These are phyloP conservation scores for Rhynchotus rufescens DNA, from an alignment of 2,797 vertebrate genomes.

Conservation along the genomic window DNA sequence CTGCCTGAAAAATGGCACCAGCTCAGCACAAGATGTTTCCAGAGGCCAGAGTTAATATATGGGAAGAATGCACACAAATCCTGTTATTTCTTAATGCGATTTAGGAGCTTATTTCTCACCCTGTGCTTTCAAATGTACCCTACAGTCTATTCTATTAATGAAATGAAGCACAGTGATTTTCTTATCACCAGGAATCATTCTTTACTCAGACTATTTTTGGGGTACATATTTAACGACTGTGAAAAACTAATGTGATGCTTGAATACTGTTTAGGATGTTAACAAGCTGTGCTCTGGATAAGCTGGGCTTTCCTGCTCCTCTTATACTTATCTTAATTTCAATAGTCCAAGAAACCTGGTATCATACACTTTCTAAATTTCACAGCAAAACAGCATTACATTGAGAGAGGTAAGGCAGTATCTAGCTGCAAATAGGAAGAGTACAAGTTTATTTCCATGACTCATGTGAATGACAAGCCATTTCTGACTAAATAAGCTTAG, in stretches of 20 bases:
- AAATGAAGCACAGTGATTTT: constrained; percentile 65
- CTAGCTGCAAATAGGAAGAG: not conserved
- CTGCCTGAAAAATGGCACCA: constrained; percentile 57
- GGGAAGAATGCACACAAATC: constrained; percentile 78
- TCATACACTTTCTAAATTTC: not conserved
- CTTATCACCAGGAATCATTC: constrained; percentile 61
- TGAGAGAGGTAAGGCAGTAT: not conserved
- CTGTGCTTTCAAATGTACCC: constrained; percentile 63
- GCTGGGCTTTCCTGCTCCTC: not conserved
- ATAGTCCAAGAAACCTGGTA: not conserved
- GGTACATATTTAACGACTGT: constrained; percentile 43
- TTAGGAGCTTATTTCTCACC: constrained; percentile 69
- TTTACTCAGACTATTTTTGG: not conserved
- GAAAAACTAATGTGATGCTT: constrained; percentile 58
- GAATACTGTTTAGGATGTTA: constrained; percentile 55
- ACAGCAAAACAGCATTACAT: not conserved
- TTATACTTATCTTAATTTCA: not conserved
- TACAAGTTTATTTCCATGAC: not conserved
- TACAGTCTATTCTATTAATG: constrained; percentile 39
- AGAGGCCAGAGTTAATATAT: constrained; percentile 70
- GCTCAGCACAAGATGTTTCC: constrained; percentile 64
- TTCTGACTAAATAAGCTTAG: not conserved
- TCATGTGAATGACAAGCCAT: not conserved
- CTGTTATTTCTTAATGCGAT: constrained; percentile 77
- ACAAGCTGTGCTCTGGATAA: constrained; percentile 56